Evolutionary conservation across 2,797 vertebrate genomes (phyloP).

Genomic region (Rhinophrynus dorsalis): DNA sequence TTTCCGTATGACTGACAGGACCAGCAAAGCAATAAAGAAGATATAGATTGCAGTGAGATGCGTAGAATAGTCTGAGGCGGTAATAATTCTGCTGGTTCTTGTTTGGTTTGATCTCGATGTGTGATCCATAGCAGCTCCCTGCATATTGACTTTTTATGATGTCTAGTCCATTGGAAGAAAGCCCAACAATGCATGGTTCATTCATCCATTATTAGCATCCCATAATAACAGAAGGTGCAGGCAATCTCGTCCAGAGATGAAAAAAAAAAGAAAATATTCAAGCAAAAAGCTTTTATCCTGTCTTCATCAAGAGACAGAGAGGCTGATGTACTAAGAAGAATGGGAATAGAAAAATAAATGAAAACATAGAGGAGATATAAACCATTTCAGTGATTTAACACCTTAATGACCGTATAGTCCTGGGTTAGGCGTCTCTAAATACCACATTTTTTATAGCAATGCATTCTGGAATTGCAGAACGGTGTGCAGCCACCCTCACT

Average conservation of each 20-base stretch:
- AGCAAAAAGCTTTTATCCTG: too few species aligned
- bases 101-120: neutral
- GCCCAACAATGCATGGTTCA: neutral
- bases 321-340: too few species aligned
- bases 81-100: neutral
- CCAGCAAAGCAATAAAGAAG: slow-evolving; percentile 2
- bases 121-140: neutral
- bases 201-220: neutral
- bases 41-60: neutral
- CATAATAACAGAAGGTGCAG: neutral
- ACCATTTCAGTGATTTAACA: too few species aligned
- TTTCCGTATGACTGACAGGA: neutral
- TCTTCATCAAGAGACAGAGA: too few species aligned
- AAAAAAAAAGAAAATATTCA: neutral
- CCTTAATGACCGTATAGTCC: too few species aligned
- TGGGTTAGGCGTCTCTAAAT: too few species aligned
- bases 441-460: too few species aligned
- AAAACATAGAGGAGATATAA: too few species aligned
- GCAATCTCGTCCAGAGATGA: neutral
- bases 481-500: too few species aligned
- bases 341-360: too few species aligned
- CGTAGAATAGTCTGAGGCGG: neutral
- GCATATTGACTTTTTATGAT: too few species aligned
- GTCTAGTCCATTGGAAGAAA: neutral
- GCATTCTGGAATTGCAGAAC: too few species aligned